phyloP scores from a whole-genome alignment of 2,888 invertebrate species.

The Lasioglossum lativentre region DNA sequence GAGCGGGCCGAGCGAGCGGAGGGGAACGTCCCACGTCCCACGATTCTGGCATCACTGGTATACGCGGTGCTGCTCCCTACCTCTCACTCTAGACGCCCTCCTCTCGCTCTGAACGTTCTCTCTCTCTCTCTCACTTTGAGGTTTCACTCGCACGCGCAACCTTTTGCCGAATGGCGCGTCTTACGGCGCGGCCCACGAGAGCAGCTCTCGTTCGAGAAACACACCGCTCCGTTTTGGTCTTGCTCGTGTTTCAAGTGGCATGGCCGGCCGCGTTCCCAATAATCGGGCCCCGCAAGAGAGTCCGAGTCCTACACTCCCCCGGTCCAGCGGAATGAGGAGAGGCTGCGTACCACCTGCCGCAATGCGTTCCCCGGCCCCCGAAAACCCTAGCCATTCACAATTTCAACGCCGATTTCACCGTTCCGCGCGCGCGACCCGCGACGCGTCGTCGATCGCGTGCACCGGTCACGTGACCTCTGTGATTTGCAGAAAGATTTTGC shows the following conservation, averaged over 20 bases:
- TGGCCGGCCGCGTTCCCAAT: slow-evolving; percentile 69
- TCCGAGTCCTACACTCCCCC: slow-evolving; percentile 62
- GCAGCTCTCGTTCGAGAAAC: slow-evolving; percentile 50
- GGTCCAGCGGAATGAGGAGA: slow-evolving; percentile 37
- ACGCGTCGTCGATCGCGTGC: slow-evolving; percentile 26
- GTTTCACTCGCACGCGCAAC: slow-evolving; percentile 58
- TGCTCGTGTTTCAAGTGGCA: slow-evolving; percentile 65
- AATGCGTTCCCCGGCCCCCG: slow-evolving; percentile 23
- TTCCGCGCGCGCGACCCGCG: slow-evolving; percentile 39
- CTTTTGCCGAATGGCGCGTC: slow-evolving; percentile 74
- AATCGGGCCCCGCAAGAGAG: slow-evolving; percentile 45
- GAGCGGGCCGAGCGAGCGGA: too few relatives aligned
- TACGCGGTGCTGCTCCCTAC: not conserved
- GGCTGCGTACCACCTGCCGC: slow-evolving; percentile 65
- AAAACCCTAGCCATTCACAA: slow-evolving; percentile 52
- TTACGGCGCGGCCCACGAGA: slow-evolving; percentile 63
- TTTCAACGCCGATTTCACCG: slow-evolving; percentile 49
- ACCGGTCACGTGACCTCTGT: slow-evolving; percentile 21
- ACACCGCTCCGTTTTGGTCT: slow-evolving; percentile 66
- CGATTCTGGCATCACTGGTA: too few relatives aligned
- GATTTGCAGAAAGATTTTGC: slow-evolving; percentile 35
- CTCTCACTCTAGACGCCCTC: not conserved
- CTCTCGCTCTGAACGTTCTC: slow-evolving; percentile 18
- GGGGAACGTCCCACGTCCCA: too few relatives aligned
- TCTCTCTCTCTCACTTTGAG: slow-evolving; percentile 22